Conservation (phyloP, 2,888 invertebrate genomes). For the Xestia xanthographa region DNA sequence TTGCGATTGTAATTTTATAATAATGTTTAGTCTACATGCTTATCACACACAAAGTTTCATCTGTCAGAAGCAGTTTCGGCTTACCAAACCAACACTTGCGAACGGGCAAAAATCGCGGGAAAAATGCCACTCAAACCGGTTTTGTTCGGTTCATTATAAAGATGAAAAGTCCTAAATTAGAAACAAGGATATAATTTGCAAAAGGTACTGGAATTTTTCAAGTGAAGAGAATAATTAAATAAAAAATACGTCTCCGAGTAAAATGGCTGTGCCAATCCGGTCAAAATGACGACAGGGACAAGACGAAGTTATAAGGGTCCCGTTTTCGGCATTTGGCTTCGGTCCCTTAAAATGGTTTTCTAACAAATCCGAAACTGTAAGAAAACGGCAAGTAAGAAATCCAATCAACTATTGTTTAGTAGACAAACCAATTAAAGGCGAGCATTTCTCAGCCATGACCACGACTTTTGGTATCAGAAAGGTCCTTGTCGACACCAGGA, state of each 20-base stretch:
- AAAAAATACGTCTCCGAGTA: not conserved
- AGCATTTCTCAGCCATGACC: not conserved
- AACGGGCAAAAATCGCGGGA: too few relatives aligned
- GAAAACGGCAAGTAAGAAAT: not conserved
- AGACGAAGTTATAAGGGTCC: not conserved
- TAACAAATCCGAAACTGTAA: not conserved
- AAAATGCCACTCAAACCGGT: too few relatives aligned
- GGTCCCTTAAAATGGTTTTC: not conserved
- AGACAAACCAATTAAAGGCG: not conserved
- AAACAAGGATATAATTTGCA: not conserved
- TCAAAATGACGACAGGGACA: not conserved
- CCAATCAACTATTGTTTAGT: not conserved
- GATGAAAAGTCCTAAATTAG: not conserved
- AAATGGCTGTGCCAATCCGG: not conserved
- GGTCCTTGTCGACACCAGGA: not conserved
- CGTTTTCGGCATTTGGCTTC: not conserved
- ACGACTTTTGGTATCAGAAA: not conserved
- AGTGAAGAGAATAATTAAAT: not conserved
- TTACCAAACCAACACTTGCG: too few relatives aligned
- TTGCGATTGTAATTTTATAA: too few relatives aligned
- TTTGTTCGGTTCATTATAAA: too few relatives aligned
- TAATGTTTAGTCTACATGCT: too few relatives aligned
- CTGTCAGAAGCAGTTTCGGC: too few relatives aligned
- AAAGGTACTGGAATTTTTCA: not conserved
- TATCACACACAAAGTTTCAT: too few relatives aligned